Conservation (phyloP, 2,113 vertebrate genomes). For the Petaurus breviceps region DNA sequence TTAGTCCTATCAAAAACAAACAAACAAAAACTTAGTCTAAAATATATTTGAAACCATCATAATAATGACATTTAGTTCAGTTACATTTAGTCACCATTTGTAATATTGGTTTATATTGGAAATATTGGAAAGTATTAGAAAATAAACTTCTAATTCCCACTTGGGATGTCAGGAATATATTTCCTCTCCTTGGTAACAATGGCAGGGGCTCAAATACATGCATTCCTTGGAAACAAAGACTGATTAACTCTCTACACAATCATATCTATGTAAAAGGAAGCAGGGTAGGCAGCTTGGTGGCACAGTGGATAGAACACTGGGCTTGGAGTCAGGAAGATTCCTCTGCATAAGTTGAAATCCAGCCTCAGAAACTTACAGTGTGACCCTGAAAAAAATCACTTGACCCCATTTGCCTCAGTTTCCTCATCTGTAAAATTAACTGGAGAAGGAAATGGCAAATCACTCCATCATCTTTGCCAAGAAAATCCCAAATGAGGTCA, state of each 20-base stretch:
- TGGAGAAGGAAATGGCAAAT: too few species aligned
- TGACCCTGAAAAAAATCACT: not conserved
- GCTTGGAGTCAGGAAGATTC: not conserved
- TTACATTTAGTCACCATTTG: not conserved
- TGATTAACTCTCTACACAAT: too few species aligned
- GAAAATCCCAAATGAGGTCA: too few species aligned
- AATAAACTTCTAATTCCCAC: too few species aligned
- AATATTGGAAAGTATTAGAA: not conserved
- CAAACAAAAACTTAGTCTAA: not conserved
- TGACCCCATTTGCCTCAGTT: not conserved
- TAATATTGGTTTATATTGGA: not conserved
- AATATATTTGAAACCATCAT: not conserved
- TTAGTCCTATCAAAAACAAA: not conserved
- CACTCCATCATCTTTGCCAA: too few species aligned
- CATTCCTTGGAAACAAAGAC: not conserved
- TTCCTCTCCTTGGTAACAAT: not conserved
- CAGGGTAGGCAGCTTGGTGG: too few species aligned
- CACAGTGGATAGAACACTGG: not conserved
- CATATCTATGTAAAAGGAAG: too few species aligned
- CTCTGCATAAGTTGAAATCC: not conserved
- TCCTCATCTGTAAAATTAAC: not conserved
- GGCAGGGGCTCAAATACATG: not conserved
- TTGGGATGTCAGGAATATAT: not conserved
- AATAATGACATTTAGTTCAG: not conserved
- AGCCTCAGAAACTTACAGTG: not conserved